Base-by-base conservation (phyloP, 1,140 invertebrate genomes). In the Conus ventricosus region DNA sequence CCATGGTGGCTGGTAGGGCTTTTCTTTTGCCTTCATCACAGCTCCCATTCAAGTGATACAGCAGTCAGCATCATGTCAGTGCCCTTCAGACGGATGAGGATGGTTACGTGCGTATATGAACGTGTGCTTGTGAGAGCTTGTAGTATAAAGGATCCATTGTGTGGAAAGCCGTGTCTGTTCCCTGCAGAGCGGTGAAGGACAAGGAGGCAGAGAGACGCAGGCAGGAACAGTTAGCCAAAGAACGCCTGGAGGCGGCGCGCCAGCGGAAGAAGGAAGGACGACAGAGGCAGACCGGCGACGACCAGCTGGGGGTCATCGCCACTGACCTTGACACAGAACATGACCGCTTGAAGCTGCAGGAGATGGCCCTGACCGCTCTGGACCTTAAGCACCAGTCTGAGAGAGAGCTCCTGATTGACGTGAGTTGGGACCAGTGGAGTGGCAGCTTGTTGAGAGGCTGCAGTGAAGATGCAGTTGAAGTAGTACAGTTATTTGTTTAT, bases 371-470 rank as follows among this genome's bases (percentile, higher is more conserved):
- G 27, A 88, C 88, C 39, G 84, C 92, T 13, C 88, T 93, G 20
- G 94, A 94, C 63, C 85, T 87, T 23, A 91, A 91, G 71, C 93
- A 94, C 80, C 84, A 78, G 53, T 51, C 91, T 27, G 93, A 94
- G 86, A 91, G 93, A 67, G 89, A 92, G 17, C 83, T 92, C 6
- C 80, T 94, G 25, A 92, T 93, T 20, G 55, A 93, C 91, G 92
- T 93, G 88, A 82, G 81, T 84, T 15, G 27, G 39, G 39, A 39
- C 39, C 39, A 39, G 39, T 39, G 39, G 39, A 39, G 39, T n/a
- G 39, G 39, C 39, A 39, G 39, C 39, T 39, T 39, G 39, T 39
- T 39, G 39, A 39, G 39, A 39, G 39, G 39, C 39, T 39, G 39
- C 39, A 39, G 39, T 39, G 39, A 39, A 39, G 39, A 39, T 39